Base-by-base conservation (phyloP, 2,888 invertebrate genomes). In the Halocaridina rubra region DNA sequence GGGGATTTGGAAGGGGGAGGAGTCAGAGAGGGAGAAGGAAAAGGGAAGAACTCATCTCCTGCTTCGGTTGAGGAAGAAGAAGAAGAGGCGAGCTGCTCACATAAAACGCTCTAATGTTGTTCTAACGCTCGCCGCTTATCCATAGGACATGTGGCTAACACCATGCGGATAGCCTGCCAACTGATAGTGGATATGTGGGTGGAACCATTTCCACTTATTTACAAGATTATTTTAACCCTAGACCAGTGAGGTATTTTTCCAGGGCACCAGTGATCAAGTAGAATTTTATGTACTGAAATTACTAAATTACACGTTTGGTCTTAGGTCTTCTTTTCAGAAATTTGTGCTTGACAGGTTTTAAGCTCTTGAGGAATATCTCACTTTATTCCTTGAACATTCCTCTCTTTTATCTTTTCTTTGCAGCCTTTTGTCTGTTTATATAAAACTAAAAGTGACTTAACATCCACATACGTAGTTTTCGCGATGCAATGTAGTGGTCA, bases 41-140 rank as follows among this genome's bases (percentile, higher is more conserved):
- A 59, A 19, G 64, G 64, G 33, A 46, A 29, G n/a, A 24, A 24
- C 33, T 33, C 24, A 29, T 13, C 33, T 32, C 64, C 24, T 27
- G 13, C 5, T 57, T 29, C 46, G 32, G 24, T 7, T 33, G 30
- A 33, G 33, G 13, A 7, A 22, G 3, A 19, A 22, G 53, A 24
- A 16, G 46, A 53, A 30, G 30, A 16, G 32, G 30, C 8, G 19
- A 19, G 64, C 64, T 24, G 53, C 53, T 53, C 53, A 53, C 53
- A 53, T 53, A 53, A 53, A 32, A 69, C 69, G 67, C 67, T n/a
- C 67, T 27, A 67, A 67, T 30, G 30, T 69, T 69, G 69, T 32
- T 32, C 32, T 29, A n/a, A 32, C 29, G 69, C n/a, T 69, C 19
- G 69, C 69, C n/a, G 30, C 69, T 69, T 29, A 69, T 69, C 30